Percentiles rank a stretch among this genome's conserved stretches.
phyloP scores from a whole-genome alignment of 2,888 invertebrate species.

The Athrips mouffetella region DNA sequence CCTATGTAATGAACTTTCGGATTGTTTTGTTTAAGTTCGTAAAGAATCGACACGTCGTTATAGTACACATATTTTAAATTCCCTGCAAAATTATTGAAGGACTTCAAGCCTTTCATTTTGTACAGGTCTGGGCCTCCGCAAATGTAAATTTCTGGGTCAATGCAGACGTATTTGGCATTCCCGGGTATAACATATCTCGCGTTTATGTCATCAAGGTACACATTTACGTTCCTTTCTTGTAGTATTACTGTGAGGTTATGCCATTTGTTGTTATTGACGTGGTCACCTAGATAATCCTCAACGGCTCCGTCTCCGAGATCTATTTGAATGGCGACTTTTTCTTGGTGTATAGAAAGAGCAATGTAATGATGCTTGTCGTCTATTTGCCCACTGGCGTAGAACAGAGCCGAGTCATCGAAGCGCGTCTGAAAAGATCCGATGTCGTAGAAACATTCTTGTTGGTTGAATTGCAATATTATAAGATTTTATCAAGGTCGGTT shows the following conservation, averaged over 20 bases:
- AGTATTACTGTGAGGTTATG: conserved; percentile 93
- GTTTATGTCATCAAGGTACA: conserved; percentile 86
- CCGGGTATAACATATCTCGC: conserved; percentile 85
- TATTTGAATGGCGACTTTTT: conserved; percentile 90
- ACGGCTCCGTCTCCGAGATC: conserved; percentile 91
- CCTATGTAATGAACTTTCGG: conserved; percentile 91
- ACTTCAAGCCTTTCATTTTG: conserved; percentile 89
- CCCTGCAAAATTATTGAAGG: conserved; percentile 91
- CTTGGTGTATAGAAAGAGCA: conserved; percentile 90
- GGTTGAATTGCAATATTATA: background rate
- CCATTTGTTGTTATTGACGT: conserved; percentile 88
- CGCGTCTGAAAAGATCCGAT: conserved; percentile 80
- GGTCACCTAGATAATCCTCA: conserved; percentile 81
- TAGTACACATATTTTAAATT: conserved; percentile 95
- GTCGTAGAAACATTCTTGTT: background rate
- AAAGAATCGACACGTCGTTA: conserved; percentile 94
- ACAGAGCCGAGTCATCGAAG: conserved; percentile 93
- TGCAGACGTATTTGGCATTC: conserved; percentile 83
- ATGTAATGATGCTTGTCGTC: conserved; percentile 93
- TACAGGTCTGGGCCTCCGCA: conserved; percentile 91
- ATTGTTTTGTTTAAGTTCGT: conserved; percentile 90
- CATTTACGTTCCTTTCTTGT: conserved; percentile 83
- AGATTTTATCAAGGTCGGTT: conserved; percentile 2
- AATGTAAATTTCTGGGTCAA: conserved; percentile 96
- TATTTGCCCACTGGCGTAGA: conserved; percentile 95